Conservation (phyloP, 1,140 invertebrate species). For the Penaeus japonicus region DNA sequence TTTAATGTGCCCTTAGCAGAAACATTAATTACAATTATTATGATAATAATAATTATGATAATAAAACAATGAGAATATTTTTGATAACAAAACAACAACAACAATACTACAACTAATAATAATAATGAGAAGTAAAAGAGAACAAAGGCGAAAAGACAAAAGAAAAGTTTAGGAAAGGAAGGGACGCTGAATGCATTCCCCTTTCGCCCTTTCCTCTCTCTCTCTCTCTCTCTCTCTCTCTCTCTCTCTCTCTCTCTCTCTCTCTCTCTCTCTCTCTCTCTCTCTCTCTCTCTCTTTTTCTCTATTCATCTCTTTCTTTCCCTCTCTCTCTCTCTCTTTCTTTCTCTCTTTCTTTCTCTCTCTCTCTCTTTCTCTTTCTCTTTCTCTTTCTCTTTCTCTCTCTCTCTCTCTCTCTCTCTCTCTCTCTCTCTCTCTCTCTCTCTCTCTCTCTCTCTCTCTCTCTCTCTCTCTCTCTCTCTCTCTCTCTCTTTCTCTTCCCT, state of each 20-base stretch:
- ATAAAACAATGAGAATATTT: too few relatives aligned
- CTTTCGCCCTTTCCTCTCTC: background rate
- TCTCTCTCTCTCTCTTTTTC: background rate
- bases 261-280: background rate
- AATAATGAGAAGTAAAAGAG: background rate
- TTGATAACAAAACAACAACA: background rate
- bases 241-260: background rate
- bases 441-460: background rate
- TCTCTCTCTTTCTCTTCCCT: background rate
- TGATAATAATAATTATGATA: background rate
- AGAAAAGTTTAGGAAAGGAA: background rate
- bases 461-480: background rate
- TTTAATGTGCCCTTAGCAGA: too few relatives aligned
- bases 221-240: background rate
- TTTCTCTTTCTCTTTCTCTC: background rate
- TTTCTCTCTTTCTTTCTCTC: background rate
- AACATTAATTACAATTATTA: background rate
- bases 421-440: background rate
- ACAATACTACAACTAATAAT: background rate
- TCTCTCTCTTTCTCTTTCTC: background rate
- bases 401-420: background rate
- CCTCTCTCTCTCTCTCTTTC: background rate
- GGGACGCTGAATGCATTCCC: background rate
- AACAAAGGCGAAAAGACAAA: background rate
- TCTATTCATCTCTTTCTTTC: background rate